Evolutionary conservation across 2,888 invertebrate genomes (phyloP).

Genomic region (Parapristionchus giblindavisi): DNA sequence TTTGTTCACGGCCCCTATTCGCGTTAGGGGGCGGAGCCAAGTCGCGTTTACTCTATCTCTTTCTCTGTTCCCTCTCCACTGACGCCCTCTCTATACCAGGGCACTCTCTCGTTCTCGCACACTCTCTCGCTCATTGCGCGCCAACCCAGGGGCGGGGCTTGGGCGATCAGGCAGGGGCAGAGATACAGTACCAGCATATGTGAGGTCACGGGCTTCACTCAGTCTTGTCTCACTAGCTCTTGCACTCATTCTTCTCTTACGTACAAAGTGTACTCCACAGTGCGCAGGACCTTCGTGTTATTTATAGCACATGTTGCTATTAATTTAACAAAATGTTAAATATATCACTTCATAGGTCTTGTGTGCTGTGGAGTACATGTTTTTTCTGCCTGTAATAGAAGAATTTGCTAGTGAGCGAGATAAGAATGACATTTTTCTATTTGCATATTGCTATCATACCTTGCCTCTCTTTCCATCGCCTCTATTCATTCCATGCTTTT

Average conservation of each 20-base stretch:
- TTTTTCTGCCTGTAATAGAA: neutral
- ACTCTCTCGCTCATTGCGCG: conserved; percentile 16
- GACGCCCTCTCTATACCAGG: conserved; percentile 26
- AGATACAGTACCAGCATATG: too few species aligned
- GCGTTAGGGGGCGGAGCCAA: neutral
- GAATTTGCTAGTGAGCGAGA: too few species aligned
- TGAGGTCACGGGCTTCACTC: too few species aligned
- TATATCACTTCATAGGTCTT: too few species aligned
- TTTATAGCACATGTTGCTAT: too few species aligned
- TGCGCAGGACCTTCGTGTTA: conserved; percentile 8
- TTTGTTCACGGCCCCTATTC: neutral
- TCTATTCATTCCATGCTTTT: neutral
- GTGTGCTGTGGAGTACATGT: neutral
- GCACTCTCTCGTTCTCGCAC: conserved; percentile 19
- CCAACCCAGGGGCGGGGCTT: neutral
- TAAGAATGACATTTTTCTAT: too few species aligned
- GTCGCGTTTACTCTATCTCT: neutral
- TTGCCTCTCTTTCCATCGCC: neutral
- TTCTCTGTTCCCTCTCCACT: conserved; percentile 14
- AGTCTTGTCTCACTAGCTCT: neutral
- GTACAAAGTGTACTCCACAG: neutral
- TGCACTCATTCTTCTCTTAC: neutral
- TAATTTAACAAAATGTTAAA: too few species aligned
- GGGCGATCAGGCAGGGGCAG: neutral
- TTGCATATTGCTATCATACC: neutral